Evolutionary conservation across 2,113 vertebrate species (phyloP).

Genomic region (Paramormyrops kingsleyae): DNA sequence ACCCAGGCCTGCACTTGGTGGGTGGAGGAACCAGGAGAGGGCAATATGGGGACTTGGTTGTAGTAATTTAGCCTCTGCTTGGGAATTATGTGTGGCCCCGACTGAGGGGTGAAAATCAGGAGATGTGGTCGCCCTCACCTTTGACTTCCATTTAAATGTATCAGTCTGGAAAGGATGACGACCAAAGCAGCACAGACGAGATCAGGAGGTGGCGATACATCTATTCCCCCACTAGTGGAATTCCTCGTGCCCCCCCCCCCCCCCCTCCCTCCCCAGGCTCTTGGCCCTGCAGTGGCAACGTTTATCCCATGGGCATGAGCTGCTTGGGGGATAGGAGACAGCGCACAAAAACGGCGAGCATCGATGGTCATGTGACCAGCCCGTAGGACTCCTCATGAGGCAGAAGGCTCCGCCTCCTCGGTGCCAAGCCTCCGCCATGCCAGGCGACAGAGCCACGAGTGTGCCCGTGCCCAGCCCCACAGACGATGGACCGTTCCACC

Average conservation of each 20-base stretch:
- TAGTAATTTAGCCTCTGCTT: background rate
- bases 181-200: background rate
- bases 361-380: constrained; percentile 29
- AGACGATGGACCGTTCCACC: background rate
- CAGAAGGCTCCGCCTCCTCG: constrained; percentile 41
- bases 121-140: background rate
- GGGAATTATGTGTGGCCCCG: background rate
- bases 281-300: no score
- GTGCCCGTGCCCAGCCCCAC: constrained; percentile 13
- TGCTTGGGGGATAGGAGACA: no score
- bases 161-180: background rate
- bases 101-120: background rate
- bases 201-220: background rate
- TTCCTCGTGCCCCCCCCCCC: background rate
- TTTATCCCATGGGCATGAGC: background rate
- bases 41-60: background rate
- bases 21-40: background rate
- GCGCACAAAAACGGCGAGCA: background rate
- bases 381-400: background rate
- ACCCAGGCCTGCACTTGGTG: background rate
- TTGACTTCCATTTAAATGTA: background rate
- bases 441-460: constrained; percentile 5
- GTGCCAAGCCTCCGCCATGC: constrained; percentile 21
- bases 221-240: background rate
- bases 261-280: background rate